Percentiles rank a stretch among this genome's conserved stretches.
phyloP scores from a whole-genome alignment of 1,140 invertebrate genomes.

The Monomorium pharaonis region DNA sequence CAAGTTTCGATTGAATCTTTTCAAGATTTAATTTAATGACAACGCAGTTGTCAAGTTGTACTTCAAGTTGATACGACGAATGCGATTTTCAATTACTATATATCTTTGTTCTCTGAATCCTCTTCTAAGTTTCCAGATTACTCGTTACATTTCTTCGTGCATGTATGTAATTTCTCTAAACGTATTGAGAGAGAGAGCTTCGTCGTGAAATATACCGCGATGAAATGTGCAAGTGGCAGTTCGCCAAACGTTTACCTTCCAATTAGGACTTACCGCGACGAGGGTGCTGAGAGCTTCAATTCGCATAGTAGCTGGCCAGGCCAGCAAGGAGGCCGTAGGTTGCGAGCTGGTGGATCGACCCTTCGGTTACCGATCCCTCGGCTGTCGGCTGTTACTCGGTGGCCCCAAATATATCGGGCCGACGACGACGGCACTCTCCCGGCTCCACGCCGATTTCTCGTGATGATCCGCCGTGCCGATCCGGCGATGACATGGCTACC shows the following conservation, averaged over 20 bases:
- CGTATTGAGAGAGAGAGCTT: too few species aligned
- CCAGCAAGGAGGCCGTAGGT: slow-evolving; percentile 83
- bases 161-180: not conserved
- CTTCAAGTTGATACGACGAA: not conserved
- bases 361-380: slow-evolving; percentile 54
- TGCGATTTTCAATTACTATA: not conserved
- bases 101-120: not conserved
- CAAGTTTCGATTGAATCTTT: not conserved
- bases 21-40: not conserved
- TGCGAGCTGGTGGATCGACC: slow-evolving; percentile 78
- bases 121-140: not conserved
- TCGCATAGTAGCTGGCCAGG: slow-evolving; percentile 86
- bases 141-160: not conserved
- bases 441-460: slow-evolving; percentile 76
- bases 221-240: not conserved
- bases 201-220: not conserved
- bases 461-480: slow-evolving; percentile 69
- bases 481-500: slow-evolving; percentile 75
- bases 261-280: slow-evolving; percentile 81
- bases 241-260: not conserved
- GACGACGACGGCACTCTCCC: slow-evolving; percentile 71
- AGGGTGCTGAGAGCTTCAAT: slow-evolving; percentile 84
- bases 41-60: too few species aligned
- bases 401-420: slow-evolving; percentile 55
- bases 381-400: slow-evolving; percentile 48